A percentile compares a stretch with the other conserved stretches of the same genome.
Evolutionary conservation across 2,113 vertebrate genomes (phyloP).

Genomic region (Aegithalos caudatus): DNA sequence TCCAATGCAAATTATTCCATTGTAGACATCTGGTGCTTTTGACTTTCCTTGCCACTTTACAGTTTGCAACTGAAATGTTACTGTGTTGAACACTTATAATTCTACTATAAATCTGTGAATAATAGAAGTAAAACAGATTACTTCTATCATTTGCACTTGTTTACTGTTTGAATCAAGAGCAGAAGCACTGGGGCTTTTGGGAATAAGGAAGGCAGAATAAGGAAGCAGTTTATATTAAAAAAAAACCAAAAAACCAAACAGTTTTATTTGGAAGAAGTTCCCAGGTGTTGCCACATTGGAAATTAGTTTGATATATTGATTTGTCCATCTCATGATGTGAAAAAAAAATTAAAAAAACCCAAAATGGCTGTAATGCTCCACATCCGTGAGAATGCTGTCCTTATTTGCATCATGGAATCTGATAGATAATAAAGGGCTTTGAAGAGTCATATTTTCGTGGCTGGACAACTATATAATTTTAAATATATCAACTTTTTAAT

Average conservation of each 20-base stretch:
- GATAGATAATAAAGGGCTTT: not conserved
- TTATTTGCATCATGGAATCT: not conserved
- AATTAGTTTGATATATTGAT: not conserved
- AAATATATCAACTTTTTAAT: not conserved
- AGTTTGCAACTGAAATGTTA: not conserved
- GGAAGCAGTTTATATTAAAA: too few species aligned
- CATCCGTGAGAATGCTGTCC: not conserved
- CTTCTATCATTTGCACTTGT: not conserved
- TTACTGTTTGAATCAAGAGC: not conserved
- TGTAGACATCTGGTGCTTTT: not conserved
- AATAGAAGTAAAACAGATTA: not conserved
- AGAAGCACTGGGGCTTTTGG: not conserved
- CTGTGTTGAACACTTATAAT: not conserved
- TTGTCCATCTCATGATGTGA: not conserved
- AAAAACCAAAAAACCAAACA: too few species aligned
- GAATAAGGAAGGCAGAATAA: not conserved
- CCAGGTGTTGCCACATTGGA: not conserved
- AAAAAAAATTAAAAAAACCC: fast-evolving
- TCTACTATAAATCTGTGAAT: not conserved
- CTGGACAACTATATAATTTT: not conserved
- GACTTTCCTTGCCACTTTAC: not conserved
- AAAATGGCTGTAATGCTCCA: not conserved
- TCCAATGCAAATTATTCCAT: not conserved
- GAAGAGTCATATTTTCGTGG: not conserved
- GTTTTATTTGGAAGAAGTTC: not conserved